These are phyloP conservation scores for Aradophagus sp. DNA, from an alignment of 1,140 invertebrate species.

Conservation along the genomic window DNA sequence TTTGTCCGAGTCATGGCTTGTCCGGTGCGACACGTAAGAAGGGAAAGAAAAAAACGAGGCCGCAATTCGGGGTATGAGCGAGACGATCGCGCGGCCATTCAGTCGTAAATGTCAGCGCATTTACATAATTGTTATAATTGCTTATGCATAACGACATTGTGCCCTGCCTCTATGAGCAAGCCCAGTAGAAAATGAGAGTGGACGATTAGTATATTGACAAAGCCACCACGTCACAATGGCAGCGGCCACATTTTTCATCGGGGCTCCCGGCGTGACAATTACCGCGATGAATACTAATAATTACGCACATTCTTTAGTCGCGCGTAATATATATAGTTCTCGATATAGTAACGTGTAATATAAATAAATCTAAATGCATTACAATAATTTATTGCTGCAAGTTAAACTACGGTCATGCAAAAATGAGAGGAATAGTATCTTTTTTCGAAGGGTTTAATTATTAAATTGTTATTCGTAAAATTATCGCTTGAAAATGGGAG, in stretches of 20 bases:
- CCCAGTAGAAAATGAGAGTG: constrained; percentile 6
- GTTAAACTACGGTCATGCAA: constrained; percentile 5
- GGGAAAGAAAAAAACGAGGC: constrained; percentile 16
- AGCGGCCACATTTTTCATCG: constrained; percentile 20
- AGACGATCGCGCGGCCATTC: constrained; percentile 19
- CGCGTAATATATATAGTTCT: too few relatives aligned
- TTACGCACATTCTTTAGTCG: constrained; percentile 16
- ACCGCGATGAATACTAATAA: constrained; percentile 14
- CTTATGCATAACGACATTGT: constrained; percentile 28
- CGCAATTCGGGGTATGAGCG: constrained; percentile 24
- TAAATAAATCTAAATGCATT: constrained; percentile 23
- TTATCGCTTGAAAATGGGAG: too few relatives aligned
- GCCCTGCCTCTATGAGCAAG: not conserved
- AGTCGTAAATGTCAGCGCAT: constrained; percentile 36
- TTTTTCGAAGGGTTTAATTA: too few relatives aligned
- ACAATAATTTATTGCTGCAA: constrained; percentile 16
- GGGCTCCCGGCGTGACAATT: constrained; percentile 4
- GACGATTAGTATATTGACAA: constrained; percentile 14
- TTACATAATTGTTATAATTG: constrained; percentile 50
- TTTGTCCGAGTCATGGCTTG: too few relatives aligned
- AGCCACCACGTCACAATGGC: constrained; percentile 19
- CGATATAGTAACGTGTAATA: constrained; percentile 2
- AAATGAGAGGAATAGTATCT: too few relatives aligned
- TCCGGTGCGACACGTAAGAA: too few relatives aligned
- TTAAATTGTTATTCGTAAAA: too few relatives aligned